Evolutionary conservation across 2,113 vertebrate species (phyloP), one percentile per base, ranked within the genome.

Genomic region (Myocastor coypus): DNA sequence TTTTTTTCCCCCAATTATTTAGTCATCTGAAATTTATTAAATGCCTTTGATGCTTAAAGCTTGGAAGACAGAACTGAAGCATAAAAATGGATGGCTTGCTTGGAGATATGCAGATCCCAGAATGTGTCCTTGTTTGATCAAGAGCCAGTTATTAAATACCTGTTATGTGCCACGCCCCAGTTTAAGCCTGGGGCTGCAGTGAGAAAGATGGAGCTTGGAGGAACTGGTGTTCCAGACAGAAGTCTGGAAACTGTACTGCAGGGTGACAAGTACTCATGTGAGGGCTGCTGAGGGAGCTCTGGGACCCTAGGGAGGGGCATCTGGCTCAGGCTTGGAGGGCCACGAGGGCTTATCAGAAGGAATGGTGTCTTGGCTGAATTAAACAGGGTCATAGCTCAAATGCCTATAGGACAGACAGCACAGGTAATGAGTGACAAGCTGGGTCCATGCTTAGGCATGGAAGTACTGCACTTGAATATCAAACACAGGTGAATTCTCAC

Each of bases 221-320:
- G 83, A 30, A 40, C 50, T 3, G 9, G 16, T 40, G 9, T 5
- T 55, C 42, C 17, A 42, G 66, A 34, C 14, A 12, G n/a, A 0
- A 64, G 59, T 11, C 61, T 61, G 80, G 59, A 2, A 1, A 19
- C 34, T 34, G 9, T 0, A 3, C 59, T n/a, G 16, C 59, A 28
- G 16, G 10, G 55, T 20, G 28, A 0, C 24, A 40, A 71, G 55
- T 11, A 52, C n/a, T 22, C n/a, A 32, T 1, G 0, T 1, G 40
- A 63, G 19, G 34, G 55, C 32, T 5, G 26, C 26, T 5, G 5
- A 32, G n/a, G 68, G 52, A 63, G 68, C 7, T 63, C 64, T 28
- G 32, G 78, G 34, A 24, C 32, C 30, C 57, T 30, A 63, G 9
- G 34, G 81, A 68, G 6, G 4, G 66, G 0, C 4, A 17, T 34